Conservation (phyloP, 2,113 vertebrate genomes). For the Cervus canadensis region DNA sequence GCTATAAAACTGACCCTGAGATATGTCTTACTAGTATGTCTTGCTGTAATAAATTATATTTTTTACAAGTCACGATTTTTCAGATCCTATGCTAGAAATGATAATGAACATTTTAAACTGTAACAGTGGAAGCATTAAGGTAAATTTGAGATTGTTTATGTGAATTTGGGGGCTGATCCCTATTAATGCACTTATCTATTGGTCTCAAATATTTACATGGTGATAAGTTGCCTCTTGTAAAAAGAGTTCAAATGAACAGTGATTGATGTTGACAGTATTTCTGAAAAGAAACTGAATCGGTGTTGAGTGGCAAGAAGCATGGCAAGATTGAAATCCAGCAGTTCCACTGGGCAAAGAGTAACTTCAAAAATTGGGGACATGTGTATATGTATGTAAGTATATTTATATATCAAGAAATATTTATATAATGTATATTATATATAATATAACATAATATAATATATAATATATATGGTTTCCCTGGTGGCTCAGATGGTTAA, state of each 20-base stretch:
- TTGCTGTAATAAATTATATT: not conserved
- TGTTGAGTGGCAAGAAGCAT: not conserved
- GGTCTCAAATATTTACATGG: not conserved
- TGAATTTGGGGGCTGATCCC: not conserved
- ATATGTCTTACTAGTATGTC: not conserved
- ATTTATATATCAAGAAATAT: not conserved
- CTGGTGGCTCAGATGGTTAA: not conserved
- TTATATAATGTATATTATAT: not conserved
- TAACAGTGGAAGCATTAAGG: not conserved
- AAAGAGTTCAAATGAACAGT: not conserved
- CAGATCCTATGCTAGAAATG: not conserved
- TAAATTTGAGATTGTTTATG: not conserved
- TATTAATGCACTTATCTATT: not conserved
- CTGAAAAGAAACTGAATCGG: not conserved
- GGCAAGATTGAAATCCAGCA: not conserved
- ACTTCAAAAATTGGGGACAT: not conserved
- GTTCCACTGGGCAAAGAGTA: not conserved
- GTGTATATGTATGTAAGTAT: not conserved
- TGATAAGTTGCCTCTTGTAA: not conserved
- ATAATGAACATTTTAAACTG: not conserved
- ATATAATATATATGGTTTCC: not conserved
- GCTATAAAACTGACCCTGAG: not conserved
- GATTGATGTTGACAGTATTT: not conserved
- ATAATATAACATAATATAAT: not conserved
- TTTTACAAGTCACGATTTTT: not conserved